Base-by-base conservation (phyloP, 2,113 vertebrate genomes). In the Typhlomys cinereus region DNA sequence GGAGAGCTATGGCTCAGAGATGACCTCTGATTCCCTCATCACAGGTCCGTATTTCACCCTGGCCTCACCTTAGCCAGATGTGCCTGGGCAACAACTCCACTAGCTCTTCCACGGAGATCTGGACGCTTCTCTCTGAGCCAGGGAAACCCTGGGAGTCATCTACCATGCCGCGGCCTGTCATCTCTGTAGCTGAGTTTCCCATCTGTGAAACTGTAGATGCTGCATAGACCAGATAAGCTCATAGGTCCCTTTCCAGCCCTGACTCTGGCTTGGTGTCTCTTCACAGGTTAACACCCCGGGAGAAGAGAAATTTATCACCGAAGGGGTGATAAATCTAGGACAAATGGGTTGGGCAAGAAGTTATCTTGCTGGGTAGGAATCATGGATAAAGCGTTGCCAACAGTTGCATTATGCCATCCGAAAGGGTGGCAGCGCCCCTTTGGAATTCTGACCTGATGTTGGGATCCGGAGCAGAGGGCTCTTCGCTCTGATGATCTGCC, bases 361-460 rank as follows among this genome's bases (percentile, higher is more conserved):
- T 95, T 96, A 95, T 96, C 96, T 69, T 41, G 23, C 61, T 81
- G 95, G 70, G 81, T 89, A 95, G 91, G 76, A 91, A 50, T 75
- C 69, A 7, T 0, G 52, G 75, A 91, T 81, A 82, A 94, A 94
- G 52, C 79, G 44, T 13, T 39, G 94, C 96, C 96, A 96, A 70
- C 36, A 46, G 71, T 57, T 64, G 25, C 39, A 21, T n/a, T 23
- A 78, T 91, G 86, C 90, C 94, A 94, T 85, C 84, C 31, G 46
- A 75, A 82, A 23, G 78, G 67, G 89, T 91, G 82, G 89, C 31
- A 76, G 96, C 95, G 71, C 73, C 94, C 69, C 48, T 89, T 41
- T 92, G 89, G 94, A 82, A 92, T 94, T 76, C 82, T 85, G 94
- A 92, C 59, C 70, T 13, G 34, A 48, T 25, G 74, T 81, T 76